Base-by-base conservation (phyloP, 1,140 invertebrate genomes). In the Eriocheir sinensis region DNA sequence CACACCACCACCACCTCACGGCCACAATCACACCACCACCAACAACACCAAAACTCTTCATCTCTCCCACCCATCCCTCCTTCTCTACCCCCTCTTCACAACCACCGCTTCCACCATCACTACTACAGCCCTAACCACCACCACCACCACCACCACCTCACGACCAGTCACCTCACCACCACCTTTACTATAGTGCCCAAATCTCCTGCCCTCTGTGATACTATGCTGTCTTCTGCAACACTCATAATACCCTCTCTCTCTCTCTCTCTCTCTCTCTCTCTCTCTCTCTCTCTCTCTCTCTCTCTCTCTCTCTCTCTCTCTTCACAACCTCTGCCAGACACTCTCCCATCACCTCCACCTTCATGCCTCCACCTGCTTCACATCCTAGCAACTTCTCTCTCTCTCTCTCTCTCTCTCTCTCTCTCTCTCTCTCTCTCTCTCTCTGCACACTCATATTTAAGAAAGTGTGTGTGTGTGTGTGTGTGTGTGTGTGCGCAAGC, bases 351-450 rank as follows among this genome's bases (percentile, higher is more conserved):
- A 85, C 3, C 15, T 9, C 12, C 17, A 41, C 15, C 0, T 30
- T 17, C 3, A 15, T 89, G 9, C 40, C 38, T 89, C 40, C 41
- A n/a, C 41, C 86, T 41, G 17, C 27, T 60, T 60, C 44, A 30
- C 32, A 34, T 53, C 34, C 41, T 60, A 41, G 48, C 89, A 60
- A 41, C 60, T 44, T 91, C 89, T 91, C 89, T 91, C 89, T 44
- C 79, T 83, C 80, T 83, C 79, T 38, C 90, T 80, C 60, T 91
- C 44, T 91, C 90, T 92, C 60, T 80, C 34, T 92, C 90, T 72
- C 0, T 60, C 53, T 40, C 15, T 79, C 79, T 81, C 79, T 92
- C 32, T 92, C 60, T 38, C 91, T 44, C 60, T 30, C 17, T 34
- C 17, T 15, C 21, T n/a, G 34, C 83, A 86, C 83, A n/a, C 34